Base-by-base conservation (phyloP, 2,113 vertebrate genomes). In the Gobius niger region DNA sequence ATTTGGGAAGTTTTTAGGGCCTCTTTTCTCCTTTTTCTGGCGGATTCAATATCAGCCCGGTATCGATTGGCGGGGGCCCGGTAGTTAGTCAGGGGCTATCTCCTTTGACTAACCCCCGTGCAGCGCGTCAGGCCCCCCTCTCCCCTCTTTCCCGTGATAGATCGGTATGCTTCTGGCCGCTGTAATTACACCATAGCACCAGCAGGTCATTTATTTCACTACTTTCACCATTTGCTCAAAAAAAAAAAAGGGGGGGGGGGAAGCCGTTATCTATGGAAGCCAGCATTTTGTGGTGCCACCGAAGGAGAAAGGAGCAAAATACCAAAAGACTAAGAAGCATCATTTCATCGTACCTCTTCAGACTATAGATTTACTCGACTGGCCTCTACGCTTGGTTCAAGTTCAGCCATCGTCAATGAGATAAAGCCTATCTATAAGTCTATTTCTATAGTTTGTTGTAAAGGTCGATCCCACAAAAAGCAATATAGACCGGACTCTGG, bases 51-150 rank as follows among this genome's bases (percentile, higher is more conserved):
- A 97, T 97, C 94, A 94, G 93, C 87, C 82, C 89, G 86, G 92
- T 99, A 99, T 98, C 91, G 96, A 99, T 98, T 93, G 94, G 92
- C 76, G 63, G 81, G 94, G 94, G 93, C 93, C 18, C 92, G 90
- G 93, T 99, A 98, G 95, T 99, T 98, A 95, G 96, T 98, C 96
- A 96, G 96, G 24, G 54, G 95, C 96, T 98, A 98, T 98, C 96
- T 98, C 95, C 96, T 98, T 96, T 98, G 95, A 96, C 96, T 99
- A 95, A 96, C 95, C 96, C 94, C 93, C 95, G 94, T 94, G 93
- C 82, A 82, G 92, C 78, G 87, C 96, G 94, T 98, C 96, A 96
- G 92, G 92, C 94, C 90, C 91, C 87, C 65, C 44, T 63, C 71
- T 65, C 91, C 87, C 63, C 44, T 63, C 71, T 65, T 69, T 62